phyloP scores from a whole-genome alignment of 2,888 invertebrate genomes.

The Microchrysa polita region DNA sequence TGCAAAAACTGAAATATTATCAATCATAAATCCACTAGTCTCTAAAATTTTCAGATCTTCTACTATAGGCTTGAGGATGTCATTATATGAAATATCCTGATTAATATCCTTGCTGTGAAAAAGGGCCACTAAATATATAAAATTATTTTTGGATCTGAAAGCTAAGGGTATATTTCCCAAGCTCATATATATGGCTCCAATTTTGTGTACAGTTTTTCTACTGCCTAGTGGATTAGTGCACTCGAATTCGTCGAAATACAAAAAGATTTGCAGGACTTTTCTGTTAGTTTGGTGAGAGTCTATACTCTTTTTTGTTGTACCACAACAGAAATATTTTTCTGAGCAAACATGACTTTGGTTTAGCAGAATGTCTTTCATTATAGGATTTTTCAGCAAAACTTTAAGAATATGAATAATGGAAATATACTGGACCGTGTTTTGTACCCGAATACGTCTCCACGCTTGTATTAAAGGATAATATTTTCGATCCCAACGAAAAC shows the following conservation, averaged over 20 bases:
- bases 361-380: neutral
- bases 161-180: neutral
- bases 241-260: slow-evolving; percentile 1
- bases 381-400: neutral
- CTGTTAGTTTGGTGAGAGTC: neutral
- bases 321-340: neutral
- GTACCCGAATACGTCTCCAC: slow-evolving; percentile 1
- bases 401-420: neutral
- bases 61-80: slow-evolving; percentile 9
- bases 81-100: slow-evolving; percentile 2
- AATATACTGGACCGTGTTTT: slow-evolving; percentile 9
- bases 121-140: neutral
- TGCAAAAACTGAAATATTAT: neutral
- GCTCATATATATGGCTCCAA: slow-evolving; percentile 2
- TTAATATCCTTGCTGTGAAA: neutral
- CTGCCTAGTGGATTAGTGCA: neutral
- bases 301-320: neutral
- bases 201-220: slow-evolving; percentile 14
- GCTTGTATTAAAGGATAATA: neutral
- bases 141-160: slow-evolving; percentile 1
- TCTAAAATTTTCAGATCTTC: slow-evolving; percentile 10
- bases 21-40: neutral
- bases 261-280: neutral
- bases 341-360: slow-evolving; percentile 1
- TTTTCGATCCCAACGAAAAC: neutral